Base-by-base conservation (phyloP, 2,888 invertebrate genomes). In the Serripes groenlandicus region DNA sequence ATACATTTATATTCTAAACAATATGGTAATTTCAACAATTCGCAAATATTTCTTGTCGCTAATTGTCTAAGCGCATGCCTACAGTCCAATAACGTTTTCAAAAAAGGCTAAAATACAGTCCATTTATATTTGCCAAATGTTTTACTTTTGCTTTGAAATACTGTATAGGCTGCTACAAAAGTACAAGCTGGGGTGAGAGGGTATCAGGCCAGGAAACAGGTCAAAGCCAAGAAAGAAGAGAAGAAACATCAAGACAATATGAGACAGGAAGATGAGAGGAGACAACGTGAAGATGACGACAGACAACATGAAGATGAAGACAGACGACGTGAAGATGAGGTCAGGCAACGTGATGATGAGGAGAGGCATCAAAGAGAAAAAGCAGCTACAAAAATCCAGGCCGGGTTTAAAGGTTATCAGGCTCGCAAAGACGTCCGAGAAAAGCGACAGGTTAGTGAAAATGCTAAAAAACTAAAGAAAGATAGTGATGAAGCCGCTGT, bases 111-210 rank as follows among this genome's bases (percentile, higher is more conserved):
- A n/a, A n/a, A n/a, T n/a, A n/a, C n/a, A n/a, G n/a, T n/a, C n/a
- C n/a, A n/a, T n/a, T n/a, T n/a, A n/a, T n/a, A n/a, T 49, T 77
- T 81, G 81, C 81, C 81, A 81, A 73, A 74, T 76, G 58, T 35
- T 69, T 66, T n/a, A 77, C 49, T 68, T 35, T 75, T 73, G 60
- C 75, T 70, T 70, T 77, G 70, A 71, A 35, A 62, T 76, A 73
- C 66, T 56, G 49, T 49, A 18, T 64, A 85, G 85, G 85, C 85
- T 73, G 85, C 81, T 3, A 52, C 75, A 3, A 77, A 62, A 52
- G 62, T 85, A 30, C 85, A 85, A 62, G 85, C 85, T 56, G 82
- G 85, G 54, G 71, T 60, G 11, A 58, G 73, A n/a, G 85, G 81
- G 9, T 56, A 58, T 28, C 35, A 71, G 42, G 56, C 74, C 2